Evolutionary conservation across 2,888 invertebrate species (phyloP), one percentile per base, ranked within the genome.

Genomic region (Toxonevra muliebris): DNA sequence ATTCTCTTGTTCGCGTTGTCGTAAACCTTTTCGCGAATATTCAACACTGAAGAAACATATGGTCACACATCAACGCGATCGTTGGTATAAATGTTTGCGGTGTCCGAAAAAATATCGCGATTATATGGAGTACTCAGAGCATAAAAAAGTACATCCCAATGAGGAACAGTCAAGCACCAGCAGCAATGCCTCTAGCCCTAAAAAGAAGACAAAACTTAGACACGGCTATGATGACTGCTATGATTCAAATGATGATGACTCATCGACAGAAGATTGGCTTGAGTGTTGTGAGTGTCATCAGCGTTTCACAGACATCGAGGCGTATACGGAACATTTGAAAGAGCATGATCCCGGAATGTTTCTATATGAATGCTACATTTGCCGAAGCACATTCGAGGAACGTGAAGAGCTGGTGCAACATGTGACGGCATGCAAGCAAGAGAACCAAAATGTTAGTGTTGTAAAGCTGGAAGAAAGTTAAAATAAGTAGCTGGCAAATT

Each of bases 31-130:
- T 58, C 80, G 85, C 1, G 85, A 85, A 69, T 81, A 82, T 69
- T 84, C 84, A 10, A 85, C 85, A 0, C 74, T 85, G 0, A 84
- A 84, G 67, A 85, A 85, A 62, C 85, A 85, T 52, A 80, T 82
- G 81, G 78, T 82, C 3, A 85, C 85, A 0, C 85, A 85, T 71
- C 76, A 77, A 53, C 79, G 82, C 5, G 82, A 84, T 42, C 83
- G 85, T 48, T 80, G 79, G 75, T 85, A 84, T 67, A 84, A 84
- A 69, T 84, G 84, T 43, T 72, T 77, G 5, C 71, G 76, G 2
- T 84, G 84, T 72, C 77, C 78, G 0, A 71, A 77, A 17, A 81
- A 83, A 63, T 85, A 76, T 52, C 80, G 79, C n/a, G 84, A 84
- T 64, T 84, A 82, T 66, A 72, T 82, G 45, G 77, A 82, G 15